Evolutionary conservation across 2,113 vertebrate species (phyloP).

Genomic region (Capreolus pygargus): DNA sequence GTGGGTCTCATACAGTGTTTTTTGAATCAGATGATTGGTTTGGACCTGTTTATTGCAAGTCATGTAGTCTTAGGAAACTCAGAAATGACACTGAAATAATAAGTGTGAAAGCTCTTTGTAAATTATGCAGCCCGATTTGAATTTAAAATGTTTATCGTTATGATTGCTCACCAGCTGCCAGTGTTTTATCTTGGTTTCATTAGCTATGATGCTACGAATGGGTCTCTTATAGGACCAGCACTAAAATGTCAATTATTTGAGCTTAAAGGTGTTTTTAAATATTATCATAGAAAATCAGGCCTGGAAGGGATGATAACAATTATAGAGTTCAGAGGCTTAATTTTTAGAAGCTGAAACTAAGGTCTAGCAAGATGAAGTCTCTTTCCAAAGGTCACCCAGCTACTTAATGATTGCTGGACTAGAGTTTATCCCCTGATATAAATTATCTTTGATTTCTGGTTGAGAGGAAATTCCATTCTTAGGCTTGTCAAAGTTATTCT

Average conservation of each 20-base stretch:
- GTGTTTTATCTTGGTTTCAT: neutral
- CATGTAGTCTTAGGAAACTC: neutral
- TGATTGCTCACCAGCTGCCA: neutral
- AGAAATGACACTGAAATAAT: neutral
- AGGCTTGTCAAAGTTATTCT: conserved; percentile 42
- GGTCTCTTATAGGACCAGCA: neutral
- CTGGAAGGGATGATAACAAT: neutral
- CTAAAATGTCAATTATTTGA: neutral
- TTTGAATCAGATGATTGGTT: neutral
- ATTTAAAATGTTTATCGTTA: neutral
- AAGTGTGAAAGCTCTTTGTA: neutral
- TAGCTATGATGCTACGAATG: neutral
- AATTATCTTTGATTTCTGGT: conserved; percentile 26
- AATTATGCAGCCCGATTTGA: neutral
- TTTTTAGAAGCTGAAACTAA: neutral
- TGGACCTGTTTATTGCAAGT: neutral
- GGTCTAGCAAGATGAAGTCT: neutral
- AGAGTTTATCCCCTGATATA: neutral
- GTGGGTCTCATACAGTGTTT: neutral
- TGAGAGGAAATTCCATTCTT: neutral
- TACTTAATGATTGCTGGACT: neutral
- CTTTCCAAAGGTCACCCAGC: neutral
- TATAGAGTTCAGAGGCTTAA: neutral
- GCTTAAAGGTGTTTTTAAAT: neutral
- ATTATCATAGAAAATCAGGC: neutral